Evolutionary conservation across 2,797 vertebrate species (phyloP).

Genomic region (Rhadinocentrus ornatus): DNA sequence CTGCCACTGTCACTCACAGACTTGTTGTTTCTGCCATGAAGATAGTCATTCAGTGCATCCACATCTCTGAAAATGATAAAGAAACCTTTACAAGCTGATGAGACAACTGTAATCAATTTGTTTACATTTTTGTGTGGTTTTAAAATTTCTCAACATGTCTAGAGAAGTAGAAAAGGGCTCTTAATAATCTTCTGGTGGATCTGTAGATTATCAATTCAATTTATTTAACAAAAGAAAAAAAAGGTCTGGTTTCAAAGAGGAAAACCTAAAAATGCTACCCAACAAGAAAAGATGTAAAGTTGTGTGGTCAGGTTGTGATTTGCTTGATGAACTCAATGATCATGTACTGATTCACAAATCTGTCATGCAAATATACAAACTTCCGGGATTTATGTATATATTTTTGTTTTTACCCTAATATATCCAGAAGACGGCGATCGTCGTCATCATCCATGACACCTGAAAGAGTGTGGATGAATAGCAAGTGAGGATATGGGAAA

Average conservation of each 20-base stretch:
- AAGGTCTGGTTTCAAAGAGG: neutral
- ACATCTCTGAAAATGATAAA: constrained; percentile 87
- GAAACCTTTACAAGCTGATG: neutral
- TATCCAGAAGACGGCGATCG: constrained; percentile 99
- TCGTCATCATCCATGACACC: constrained; percentile 99
- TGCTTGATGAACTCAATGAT: constrained; percentile 5
- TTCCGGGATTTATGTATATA: neutral
- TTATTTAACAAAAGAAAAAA: constrained; percentile 12
- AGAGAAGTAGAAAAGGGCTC: neutral
- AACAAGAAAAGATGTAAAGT: neutral
- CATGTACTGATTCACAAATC: neutral
- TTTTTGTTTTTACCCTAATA: constrained; percentile 92
- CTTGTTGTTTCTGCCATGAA: constrained; percentile 95
- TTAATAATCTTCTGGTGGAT: neutral
- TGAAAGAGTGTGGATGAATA: constrained; percentile 62
- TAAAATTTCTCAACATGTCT: neutral
- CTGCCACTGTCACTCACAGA: constrained; percentile 87
- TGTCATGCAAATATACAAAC: neutral
- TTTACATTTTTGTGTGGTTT: constrained; percentile 9
- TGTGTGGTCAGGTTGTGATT: neutral
- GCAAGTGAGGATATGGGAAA: constrained; percentile 5
- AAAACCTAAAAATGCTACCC: neutral
- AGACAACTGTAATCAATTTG: neutral
- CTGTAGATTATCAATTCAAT: constrained; percentile 5
- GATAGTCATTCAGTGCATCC: constrained; percentile 97